phyloP scores from a whole-genome alignment of 2,113 vertebrate species.

The Gnathonemus longibarbis region DNA sequence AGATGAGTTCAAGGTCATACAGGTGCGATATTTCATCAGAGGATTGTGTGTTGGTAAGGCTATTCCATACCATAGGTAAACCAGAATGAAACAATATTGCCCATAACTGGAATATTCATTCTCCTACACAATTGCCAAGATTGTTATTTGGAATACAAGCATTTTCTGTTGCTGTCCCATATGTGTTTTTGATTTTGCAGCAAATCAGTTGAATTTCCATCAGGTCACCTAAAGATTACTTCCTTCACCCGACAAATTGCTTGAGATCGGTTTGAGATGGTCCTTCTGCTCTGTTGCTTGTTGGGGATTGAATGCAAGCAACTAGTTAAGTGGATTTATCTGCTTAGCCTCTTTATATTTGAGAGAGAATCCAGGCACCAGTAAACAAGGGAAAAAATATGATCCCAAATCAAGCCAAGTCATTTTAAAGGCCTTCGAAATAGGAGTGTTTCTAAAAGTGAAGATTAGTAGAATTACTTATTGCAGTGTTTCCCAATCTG shows the following conservation, averaged over 20 bases:
- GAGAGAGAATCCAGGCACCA: neutral
- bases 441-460: neutral
- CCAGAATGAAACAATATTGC: neutral
- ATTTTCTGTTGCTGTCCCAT: neutral
- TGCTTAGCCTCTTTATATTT: neutral
- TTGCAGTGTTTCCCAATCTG: neutral
- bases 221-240: neutral
- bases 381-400: neutral
- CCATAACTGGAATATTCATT: neutral
- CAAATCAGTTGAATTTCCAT: neutral
- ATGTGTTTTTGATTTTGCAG: neutral
- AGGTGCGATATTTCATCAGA: neutral
- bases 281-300: neutral
- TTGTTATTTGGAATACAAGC: neutral
- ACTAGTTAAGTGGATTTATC: slow-evolving; percentile 20
- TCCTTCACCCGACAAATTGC: neutral
- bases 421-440: neutral
- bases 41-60: neutral
- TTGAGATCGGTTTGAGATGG: neutral
- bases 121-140: neutral
- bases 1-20: neutral
- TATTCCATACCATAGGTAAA: neutral
- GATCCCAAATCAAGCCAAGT: neutral
- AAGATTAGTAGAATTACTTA: neutral
- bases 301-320: slow-evolving; percentile 1